These are phyloP conservation scores for Bombus balteatus DNA, from an alignment of 1,140 invertebrate genomes.

Conservation along the genomic window DNA sequence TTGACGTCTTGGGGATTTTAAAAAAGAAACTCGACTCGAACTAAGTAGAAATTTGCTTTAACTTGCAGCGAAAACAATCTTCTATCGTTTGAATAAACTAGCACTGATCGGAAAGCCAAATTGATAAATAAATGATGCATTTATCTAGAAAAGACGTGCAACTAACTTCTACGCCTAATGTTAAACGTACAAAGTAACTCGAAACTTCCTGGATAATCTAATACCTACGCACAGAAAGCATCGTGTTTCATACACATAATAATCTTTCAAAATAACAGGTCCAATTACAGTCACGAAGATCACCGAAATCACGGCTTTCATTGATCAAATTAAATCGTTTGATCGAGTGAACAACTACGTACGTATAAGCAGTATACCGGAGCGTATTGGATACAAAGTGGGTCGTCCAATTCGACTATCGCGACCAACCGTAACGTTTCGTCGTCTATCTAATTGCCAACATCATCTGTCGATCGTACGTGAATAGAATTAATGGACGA, in stretches of 20 bases:
- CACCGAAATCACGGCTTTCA: background rate
- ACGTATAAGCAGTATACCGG: too few species aligned
- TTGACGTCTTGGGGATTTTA: too few species aligned
- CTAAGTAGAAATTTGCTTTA: too few species aligned
- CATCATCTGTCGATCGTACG: background rate
- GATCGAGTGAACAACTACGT: background rate
- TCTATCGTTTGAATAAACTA: too few species aligned
- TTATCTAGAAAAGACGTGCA: too few species aligned
- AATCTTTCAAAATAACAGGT: background rate
- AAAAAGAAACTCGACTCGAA: too few species aligned
- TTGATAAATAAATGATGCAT: too few species aligned
- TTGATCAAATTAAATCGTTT: background rate
- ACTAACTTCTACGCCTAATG: too few species aligned
- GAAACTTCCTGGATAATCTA: background rate
- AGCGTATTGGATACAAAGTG: background rate
- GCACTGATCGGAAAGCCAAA: too few species aligned
- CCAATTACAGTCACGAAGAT: background rate
- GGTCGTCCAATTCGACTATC: slow-evolving; percentile 28
- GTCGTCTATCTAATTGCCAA: slow-evolving; percentile 17
- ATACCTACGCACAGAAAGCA: background rate
- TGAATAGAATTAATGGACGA: slow-evolving; percentile 12
- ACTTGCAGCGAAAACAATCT: too few species aligned
- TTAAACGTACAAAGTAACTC: too few species aligned
- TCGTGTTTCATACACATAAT: background rate
- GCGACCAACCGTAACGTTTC: slow-evolving; percentile 13